These are phyloP conservation scores for Lysiphlebus fabarum DNA, from an alignment of 1,140 invertebrate species.

Conservation along the genomic window DNA sequence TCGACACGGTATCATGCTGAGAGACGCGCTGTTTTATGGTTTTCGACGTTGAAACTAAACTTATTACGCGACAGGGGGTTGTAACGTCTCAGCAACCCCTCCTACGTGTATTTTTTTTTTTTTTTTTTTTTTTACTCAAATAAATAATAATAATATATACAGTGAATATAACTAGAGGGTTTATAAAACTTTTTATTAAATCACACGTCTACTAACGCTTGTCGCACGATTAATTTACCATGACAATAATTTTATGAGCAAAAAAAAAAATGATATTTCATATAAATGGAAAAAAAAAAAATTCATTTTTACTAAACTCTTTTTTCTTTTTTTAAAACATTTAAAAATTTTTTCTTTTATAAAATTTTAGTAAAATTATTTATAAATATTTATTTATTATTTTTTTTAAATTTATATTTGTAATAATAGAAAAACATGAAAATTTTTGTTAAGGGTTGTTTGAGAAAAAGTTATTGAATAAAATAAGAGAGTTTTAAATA, in stretches of 20 bases:
- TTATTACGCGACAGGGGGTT: slow-evolving; percentile 49
- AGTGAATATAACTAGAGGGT: slow-evolving; percentile 27
- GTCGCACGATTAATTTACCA: slow-evolving; percentile 49
- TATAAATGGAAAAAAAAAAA: no score
- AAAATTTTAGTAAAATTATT: slow-evolving; percentile 8
- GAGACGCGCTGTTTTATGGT: slow-evolving; percentile 48
- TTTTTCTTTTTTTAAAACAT: neutral
- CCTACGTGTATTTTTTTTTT: neutral
- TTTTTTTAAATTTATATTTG: neutral
- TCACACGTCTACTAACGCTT: slow-evolving; percentile 40
- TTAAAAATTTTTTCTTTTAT: no score
- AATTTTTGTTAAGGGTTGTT: slow-evolving; percentile 15
- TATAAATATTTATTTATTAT: neutral
- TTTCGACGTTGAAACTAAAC: slow-evolving; percentile 52
- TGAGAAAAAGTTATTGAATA: slow-evolving; percentile 27
- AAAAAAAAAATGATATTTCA: neutral
- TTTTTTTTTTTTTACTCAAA: no score
- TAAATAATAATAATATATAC: no score
- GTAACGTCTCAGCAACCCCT: slow-evolving; percentile 32
- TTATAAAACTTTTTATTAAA: slow-evolving; percentile 41
- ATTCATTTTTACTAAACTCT: neutral
- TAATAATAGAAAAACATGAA: no score
- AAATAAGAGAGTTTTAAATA: slow-evolving; percentile 29
- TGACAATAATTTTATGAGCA: slow-evolving; percentile 41
- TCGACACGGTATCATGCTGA: slow-evolving; percentile 44